A percentile compares a stretch with the other conserved stretches of the same genome.
phyloP scores from a whole-genome alignment of 2,888 invertebrate species.

The Linhomoeus sp. region DNA sequence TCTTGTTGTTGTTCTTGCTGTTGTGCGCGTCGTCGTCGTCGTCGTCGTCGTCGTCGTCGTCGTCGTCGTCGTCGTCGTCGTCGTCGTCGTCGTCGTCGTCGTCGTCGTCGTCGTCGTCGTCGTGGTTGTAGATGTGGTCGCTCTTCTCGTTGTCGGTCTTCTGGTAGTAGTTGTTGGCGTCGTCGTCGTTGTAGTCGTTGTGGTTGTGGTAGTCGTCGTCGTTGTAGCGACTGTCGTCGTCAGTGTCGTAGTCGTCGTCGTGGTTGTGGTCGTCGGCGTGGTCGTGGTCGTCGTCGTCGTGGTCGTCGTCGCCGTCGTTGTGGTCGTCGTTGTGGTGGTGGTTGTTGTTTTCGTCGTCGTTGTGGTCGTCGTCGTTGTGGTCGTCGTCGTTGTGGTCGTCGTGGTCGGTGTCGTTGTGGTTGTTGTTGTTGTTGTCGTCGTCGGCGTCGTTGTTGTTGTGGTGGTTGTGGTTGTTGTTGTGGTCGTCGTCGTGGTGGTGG shows the following conservation, averaged over 20 bases:
- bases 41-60: background rate
- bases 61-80: background rate
- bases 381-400: background rate
- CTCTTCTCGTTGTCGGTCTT: background rate
- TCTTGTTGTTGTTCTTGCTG: background rate
- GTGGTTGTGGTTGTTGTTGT: background rate
- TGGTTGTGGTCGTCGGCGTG: slow-evolving; percentile 1
- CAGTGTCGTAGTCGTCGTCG: slow-evolving; percentile 4
- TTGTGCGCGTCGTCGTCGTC: background rate
- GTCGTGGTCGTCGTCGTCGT: background rate
- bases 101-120: background rate
- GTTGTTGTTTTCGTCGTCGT: slow-evolving; percentile 3
- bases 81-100: background rate
- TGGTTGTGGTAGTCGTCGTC: slow-evolving; percentile 1
- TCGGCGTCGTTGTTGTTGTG: background rate
- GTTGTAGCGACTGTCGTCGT: slow-evolving; percentile 3
- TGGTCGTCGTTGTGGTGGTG: slow-evolving; percentile 3
- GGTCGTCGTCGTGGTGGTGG: background rate
- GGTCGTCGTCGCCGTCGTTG: slow-evolving; percentile 1
- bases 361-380: background rate
- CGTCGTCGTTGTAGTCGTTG: background rate
- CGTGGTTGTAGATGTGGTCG: background rate
- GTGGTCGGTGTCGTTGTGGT: background rate
- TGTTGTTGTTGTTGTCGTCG: background rate
- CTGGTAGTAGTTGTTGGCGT: background rate